Conservation (phyloP, 1,140 invertebrate genomes). For the Polypedilum vanderplanki region DNA sequence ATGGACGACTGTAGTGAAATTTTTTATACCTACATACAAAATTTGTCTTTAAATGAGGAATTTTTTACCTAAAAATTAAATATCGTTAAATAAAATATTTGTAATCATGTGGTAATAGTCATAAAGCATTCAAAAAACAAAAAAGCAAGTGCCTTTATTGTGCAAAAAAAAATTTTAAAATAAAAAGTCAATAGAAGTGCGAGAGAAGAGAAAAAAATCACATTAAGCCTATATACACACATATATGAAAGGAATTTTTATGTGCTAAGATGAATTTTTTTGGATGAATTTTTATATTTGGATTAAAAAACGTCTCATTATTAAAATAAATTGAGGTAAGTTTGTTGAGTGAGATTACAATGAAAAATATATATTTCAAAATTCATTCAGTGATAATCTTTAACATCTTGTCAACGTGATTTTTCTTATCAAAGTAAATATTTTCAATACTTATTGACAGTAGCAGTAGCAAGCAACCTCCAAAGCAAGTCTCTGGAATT, state of each 20-base stretch:
- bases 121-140: neutral
- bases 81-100: no score
- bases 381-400: neutral
- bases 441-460: neutral
- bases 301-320: neutral
- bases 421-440: neutral
- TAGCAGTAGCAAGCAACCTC: neutral
- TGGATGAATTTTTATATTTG: neutral
- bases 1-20: slow-evolving; percentile 21
- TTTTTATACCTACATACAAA: neutral
- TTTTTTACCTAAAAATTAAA: neutral
- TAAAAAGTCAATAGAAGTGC: neutral
- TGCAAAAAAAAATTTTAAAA: neutral
- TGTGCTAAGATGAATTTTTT: neutral
- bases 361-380: no score
- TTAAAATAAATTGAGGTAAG: neutral
- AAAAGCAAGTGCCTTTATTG: neutral
- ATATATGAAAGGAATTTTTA: neutral
- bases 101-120: no score
- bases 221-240: neutral
- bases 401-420: slow-evolving; percentile 1
- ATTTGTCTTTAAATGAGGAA: neutral
- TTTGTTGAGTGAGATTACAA: no score
- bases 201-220: neutral
- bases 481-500: no score